Percentiles rank a stretch among this genome's conserved stretches.
These are phyloP conservation scores for Oryzias melastigma DNA, from an alignment of 2,113 vertebrate genomes.

Conservation along the genomic window DNA sequence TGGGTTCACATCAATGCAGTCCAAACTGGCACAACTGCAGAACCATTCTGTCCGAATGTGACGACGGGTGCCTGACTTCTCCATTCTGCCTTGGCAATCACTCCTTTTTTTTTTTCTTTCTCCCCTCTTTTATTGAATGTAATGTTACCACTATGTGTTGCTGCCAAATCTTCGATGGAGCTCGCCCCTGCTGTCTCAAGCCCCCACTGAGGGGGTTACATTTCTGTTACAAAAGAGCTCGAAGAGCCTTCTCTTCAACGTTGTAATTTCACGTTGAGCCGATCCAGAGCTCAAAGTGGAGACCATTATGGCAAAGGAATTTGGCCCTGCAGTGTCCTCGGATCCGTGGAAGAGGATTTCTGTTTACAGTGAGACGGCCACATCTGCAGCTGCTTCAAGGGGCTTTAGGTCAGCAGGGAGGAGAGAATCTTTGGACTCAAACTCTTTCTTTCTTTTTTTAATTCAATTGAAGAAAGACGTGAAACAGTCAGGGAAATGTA, in stretches of 20 bases:
- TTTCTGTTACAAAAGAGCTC: conserved; percentile 26
- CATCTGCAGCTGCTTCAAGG: conserved; percentile 5
- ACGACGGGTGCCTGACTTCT: conserved; percentile 11
- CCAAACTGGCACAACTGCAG: conserved; percentile 31
- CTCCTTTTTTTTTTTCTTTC: not conserved
- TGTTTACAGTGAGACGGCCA: conserved; percentile 45
- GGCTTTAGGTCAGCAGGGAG: conserved; percentile 8
- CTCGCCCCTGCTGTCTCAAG: conserved; percentile 2
- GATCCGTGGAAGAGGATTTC: conserved; percentile 25
- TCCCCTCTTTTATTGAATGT: conserved; percentile 63
- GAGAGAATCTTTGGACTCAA: conserved; percentile 16
- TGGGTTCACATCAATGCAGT: conserved; percentile 48
- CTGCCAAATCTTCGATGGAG: conserved; percentile 14
- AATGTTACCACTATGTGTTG: conserved; percentile 30
- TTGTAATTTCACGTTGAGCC: conserved; percentile 22
- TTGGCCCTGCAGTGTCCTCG: conserved; percentile 23
- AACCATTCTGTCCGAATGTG: conserved; percentile 7
- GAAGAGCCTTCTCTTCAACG: conserved; percentile 38
- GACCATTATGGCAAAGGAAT: conserved; percentile 33
- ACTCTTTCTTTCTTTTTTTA: conserved; percentile 26
- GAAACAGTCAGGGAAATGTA: conserved; percentile 29
- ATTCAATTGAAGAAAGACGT: conserved; percentile 29
- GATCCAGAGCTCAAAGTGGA: conserved; percentile 7
- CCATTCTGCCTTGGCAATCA: conserved; percentile 35
- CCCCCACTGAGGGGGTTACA: conserved; percentile 20